Evolutionary conservation across 2,888 invertebrate species (phyloP).

Genomic region (Autographa gamma): DNA sequence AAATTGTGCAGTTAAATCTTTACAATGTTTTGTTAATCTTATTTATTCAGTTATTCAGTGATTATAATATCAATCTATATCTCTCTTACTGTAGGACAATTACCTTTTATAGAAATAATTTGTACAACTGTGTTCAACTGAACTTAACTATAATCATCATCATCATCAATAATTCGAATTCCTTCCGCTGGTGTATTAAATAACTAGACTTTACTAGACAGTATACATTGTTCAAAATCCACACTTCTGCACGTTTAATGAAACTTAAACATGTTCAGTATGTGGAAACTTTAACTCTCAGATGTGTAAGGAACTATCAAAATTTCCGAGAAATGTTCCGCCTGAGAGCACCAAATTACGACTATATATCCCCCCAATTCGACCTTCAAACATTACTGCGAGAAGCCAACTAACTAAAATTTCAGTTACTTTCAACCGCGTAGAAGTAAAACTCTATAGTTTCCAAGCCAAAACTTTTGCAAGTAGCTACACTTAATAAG

Average conservation of each 20-base stretch:
- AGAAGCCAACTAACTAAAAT: not conserved
- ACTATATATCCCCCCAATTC: not conserved
- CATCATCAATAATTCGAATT: not conserved
- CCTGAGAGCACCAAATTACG: not conserved
- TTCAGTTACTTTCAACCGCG: constrained; percentile 10
- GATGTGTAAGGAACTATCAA: not conserved
- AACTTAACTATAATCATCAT: not conserved
- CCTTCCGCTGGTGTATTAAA: too few species aligned
- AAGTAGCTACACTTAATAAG: constrained; percentile 11
- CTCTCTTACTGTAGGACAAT: not conserved
- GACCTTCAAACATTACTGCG: constrained; percentile 5
- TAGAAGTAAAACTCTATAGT: constrained; percentile 11
- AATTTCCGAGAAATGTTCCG: not conserved
- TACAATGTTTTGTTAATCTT: not conserved
- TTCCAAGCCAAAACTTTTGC: constrained; percentile 19
- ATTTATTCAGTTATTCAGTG: too few species aligned
- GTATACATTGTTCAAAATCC: not conserved
- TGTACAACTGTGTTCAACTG: too few species aligned
- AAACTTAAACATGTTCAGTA: not conserved
- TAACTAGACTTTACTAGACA: too few species aligned
- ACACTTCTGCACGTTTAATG: not conserved
- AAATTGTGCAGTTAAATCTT: too few species aligned
- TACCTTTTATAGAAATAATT: not conserved
- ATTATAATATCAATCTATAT: not conserved
- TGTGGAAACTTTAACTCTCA: not conserved